phyloP scores from a whole-genome alignment of 2,797 vertebrate species.

The Fratercula arctica region DNA sequence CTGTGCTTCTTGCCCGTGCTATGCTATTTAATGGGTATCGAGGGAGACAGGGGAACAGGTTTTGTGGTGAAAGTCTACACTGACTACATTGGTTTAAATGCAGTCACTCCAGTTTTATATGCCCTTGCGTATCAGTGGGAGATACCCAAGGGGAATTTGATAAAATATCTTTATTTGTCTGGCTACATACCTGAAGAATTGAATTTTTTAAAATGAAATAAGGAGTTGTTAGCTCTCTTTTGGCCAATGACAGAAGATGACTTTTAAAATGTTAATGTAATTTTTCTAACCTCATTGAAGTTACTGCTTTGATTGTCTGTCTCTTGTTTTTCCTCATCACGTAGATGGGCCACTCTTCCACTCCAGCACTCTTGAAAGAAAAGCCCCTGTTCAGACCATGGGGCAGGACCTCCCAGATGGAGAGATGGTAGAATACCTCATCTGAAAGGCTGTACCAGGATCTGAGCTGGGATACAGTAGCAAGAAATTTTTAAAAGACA shows the following conservation, averaged over 20 bases:
- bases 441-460: slow-evolving; percentile 78
- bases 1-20: slow-evolving; percentile 5
- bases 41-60: slow-evolving; percentile 4
- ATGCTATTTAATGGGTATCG: neutral
- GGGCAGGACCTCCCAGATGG: slow-evolving; percentile 87
- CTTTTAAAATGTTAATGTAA: neutral
- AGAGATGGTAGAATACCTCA: slow-evolving; percentile 98
- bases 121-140: neutral
- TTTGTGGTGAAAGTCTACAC: neutral
- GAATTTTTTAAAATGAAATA: neutral
- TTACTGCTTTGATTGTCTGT: slow-evolving; percentile 10
- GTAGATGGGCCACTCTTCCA: slow-evolving; percentile 84
- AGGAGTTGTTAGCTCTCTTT: neutral
- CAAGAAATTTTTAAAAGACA: slow-evolving; percentile 71
- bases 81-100: neutral
- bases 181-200: neutral
- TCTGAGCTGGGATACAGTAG: slow-evolving; percentile 62
- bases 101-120: neutral
- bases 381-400: slow-evolving; percentile 82
- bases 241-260: neutral
- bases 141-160: neutral
- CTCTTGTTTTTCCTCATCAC: slow-evolving; percentile 36
- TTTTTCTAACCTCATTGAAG: neutral
- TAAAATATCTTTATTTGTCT: neutral
- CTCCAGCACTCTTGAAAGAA: slow-evolving; percentile 89